Base-by-base conservation (phyloP, 2,797 vertebrate genomes). In the Craterocephalus amniculus region DNA sequence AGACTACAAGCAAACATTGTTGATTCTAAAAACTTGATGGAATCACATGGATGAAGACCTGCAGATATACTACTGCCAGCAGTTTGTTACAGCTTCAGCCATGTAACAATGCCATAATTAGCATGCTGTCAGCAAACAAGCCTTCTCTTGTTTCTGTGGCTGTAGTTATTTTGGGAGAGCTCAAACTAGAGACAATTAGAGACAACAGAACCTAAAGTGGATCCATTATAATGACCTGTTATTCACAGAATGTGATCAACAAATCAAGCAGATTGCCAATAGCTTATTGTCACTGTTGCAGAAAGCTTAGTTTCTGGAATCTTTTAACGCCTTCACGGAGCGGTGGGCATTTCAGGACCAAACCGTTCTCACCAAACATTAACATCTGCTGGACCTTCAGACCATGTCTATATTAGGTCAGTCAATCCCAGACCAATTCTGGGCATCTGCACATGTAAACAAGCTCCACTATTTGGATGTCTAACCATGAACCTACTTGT, bases 51-150 rank as follows among this genome's bases (percentile, higher is more conserved):
- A 67, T 55, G 24, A 36, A 74, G 35, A 48, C 60, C 56, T 72
- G 49, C 67, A 48, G 45, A 70, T 58, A 76, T 75, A 38, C 20
- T 10, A n/a, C 55, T 59, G 31, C 18, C 4, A 80, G 71, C 49
- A 40, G 38, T 76, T 65, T 31, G n/a, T 79, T 70, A 13, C 52
- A 26, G 58, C 60, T 67, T 79, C 68, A 59, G 38, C 63, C 8
- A 45, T 74, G 66, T 70, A 78, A 81, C 84, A 85, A 65, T 84
- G 77, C 78, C 74, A 83, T 81, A 80, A 90, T 91, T 84, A 89
- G 76, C 71, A 76, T 58, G 45, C 71, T 69, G 68, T 60, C 70
- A 76, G 81, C 31, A 78, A 88, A 88, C 80, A 84, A 79, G 83
- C 62, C 76, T 68, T 70, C 59, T 90, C 80, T 88, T 85, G 65